Conservation (phyloP, 2,113 vertebrate genomes). For the Cyprinodon variegatus region DNA sequence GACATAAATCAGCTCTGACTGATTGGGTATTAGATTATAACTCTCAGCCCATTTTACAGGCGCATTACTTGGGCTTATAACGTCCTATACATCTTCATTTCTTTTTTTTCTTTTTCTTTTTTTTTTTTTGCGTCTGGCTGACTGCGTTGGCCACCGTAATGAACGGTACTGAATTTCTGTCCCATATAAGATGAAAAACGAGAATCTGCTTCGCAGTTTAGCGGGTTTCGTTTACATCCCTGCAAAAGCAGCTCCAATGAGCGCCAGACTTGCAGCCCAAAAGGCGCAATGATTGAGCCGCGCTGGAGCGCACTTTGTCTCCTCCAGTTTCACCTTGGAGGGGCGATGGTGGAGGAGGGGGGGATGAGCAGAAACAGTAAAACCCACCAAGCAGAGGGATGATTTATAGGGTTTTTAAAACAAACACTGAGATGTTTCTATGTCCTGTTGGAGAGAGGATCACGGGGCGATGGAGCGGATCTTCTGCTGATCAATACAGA, state of each 20-base stretch:
- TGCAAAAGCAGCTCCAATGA: background rate
- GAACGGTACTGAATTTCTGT: slow-evolving; percentile 15
- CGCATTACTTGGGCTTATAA: slow-evolving; percentile 2
- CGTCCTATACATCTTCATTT: background rate
- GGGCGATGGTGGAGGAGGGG: slow-evolving; percentile 34
- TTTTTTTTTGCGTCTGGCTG: slow-evolving; percentile 1
- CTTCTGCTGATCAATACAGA: slow-evolving; percentile 64
- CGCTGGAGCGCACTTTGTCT: slow-evolving; percentile 11
- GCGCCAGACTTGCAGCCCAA: slow-evolving; percentile 4
- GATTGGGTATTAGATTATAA: background rate
- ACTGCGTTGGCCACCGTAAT: slow-evolving; percentile 5
- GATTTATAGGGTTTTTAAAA: slow-evolving; percentile 60
- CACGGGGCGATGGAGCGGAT: slow-evolving; percentile 7
- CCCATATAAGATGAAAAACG: slow-evolving; percentile 23
- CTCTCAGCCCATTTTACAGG: background rate
- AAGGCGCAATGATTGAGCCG: slow-evolving; percentile 16
- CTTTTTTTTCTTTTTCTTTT: background rate
- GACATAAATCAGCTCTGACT: background rate
- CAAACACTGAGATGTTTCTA: slow-evolving; percentile 33
- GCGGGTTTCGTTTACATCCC: slow-evolving; percentile 42
- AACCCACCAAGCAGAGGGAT: slow-evolving; percentile 49
- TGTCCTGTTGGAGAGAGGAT: slow-evolving; percentile 10
- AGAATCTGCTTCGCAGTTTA: slow-evolving; percentile 26
- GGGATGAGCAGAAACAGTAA: slow-evolving; percentile 31
- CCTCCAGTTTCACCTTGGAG: slow-evolving; percentile 55